Percentiles rank a stretch among this genome's conserved stretches.
phyloP scores from a whole-genome alignment of 2,113 vertebrate genomes.

The Prietella phreatophila region DNA sequence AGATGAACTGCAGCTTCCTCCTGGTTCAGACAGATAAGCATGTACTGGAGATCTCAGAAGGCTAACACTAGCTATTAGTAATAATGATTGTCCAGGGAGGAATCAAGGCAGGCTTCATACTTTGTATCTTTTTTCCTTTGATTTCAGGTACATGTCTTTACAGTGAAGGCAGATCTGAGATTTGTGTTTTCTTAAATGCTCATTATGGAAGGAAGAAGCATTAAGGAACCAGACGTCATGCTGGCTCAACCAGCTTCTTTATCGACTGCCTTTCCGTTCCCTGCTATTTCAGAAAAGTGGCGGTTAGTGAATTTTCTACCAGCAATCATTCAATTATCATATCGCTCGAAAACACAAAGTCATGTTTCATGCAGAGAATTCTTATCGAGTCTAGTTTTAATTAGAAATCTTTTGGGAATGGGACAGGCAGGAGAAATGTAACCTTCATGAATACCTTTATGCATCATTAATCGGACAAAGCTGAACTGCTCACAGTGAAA shows the following conservation, averaged over 20 bases:
- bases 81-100: slow-evolving; percentile 33
- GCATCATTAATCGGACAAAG: slow-evolving; percentile 53
- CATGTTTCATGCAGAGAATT: not conserved
- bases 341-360: slow-evolving; percentile 41
- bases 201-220: not conserved
- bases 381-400: slow-evolving; percentile 50
- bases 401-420: slow-evolving; percentile 48
- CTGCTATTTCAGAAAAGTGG: slow-evolving; percentile 38
- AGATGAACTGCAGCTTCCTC: slow-evolving; percentile 45
- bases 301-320: slow-evolving; percentile 42
- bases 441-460: slow-evolving; percentile 53
- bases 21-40: slow-evolving; percentile 36
- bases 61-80: slow-evolving; percentile 34
- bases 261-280: slow-evolving; percentile 33
- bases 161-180: slow-evolving; percentile 4
- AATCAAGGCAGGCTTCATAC: slow-evolving; percentile 9
- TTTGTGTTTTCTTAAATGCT: slow-evolving; percentile 8
- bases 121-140: not conserved
- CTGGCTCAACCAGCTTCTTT: slow-evolving; percentile 28
- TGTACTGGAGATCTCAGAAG: slow-evolving; percentile 23
- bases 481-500: slow-evolving; percentile 25
- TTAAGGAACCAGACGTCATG: slow-evolving; percentile 21
- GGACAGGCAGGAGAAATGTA: slow-evolving; percentile 28
- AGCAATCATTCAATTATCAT: slow-evolving; percentile 57
- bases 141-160: slow-evolving; percentile 12